Conservation (phyloP, 2,113 vertebrate species). For the Phrynosoma blainvillii region DNA sequence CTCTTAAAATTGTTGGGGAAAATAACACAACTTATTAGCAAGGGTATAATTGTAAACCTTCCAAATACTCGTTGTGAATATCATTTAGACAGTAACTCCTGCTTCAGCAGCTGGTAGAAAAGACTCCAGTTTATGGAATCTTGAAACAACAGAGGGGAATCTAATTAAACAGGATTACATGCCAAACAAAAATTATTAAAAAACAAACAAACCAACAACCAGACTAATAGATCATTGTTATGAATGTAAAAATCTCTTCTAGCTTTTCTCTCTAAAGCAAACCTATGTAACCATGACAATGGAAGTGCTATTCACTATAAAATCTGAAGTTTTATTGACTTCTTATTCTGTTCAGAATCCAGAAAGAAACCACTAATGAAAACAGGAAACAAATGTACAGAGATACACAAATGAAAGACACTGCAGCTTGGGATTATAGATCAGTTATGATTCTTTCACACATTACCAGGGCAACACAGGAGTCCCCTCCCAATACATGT, state of each 20-base stretch:
- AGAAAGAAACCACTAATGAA: constrained; percentile 64
- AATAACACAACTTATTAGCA: constrained; percentile 87
- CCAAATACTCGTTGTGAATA: constrained; percentile 85
- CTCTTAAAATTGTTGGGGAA: constrained; percentile 85
- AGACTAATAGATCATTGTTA: constrained; percentile 82
- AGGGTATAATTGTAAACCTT: constrained; percentile 88
- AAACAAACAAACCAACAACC: constrained; percentile 52
- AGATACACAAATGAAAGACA: constrained; percentile 15
- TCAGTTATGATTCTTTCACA: background rate
- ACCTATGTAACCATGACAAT: constrained; percentile 59
- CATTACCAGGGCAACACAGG: background rate
- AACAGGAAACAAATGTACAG: constrained; percentile 42
- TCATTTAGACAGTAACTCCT: constrained; percentile 85
- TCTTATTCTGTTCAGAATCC: constrained; percentile 60
- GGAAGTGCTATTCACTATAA: constrained; percentile 61
- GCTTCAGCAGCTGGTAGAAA: constrained; percentile 83
- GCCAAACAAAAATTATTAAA: constrained; percentile 85
- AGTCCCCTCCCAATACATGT: background rate
- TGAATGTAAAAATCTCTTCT: constrained; percentile 71
- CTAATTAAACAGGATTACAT: constrained; percentile 88
- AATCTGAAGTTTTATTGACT: constrained; percentile 61
- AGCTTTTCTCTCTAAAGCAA: constrained; percentile 68
- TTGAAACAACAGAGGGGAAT: constrained; percentile 86
- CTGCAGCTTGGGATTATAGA: background rate
- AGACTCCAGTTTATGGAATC: constrained; percentile 85